Base-by-base conservation (phyloP, 2,888 invertebrate species). In the Parasteatoda lunata region DNA sequence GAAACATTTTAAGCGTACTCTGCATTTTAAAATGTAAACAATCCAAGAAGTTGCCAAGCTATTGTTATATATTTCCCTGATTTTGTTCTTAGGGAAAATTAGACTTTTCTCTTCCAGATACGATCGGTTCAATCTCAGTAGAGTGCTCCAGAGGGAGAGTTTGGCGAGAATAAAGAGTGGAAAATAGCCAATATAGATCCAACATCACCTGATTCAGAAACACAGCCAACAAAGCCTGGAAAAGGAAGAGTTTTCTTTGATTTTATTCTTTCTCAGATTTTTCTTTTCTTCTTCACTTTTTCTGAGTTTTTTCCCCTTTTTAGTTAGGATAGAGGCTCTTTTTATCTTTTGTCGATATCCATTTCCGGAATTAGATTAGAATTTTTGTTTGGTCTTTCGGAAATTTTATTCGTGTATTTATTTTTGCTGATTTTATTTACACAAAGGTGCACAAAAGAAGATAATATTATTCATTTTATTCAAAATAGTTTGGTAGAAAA, bases 161-260 rank as follows among this genome's bases (percentile, higher is more conserved):
- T 69, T 15, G 71, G 52, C 80, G 70, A 79, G 76, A 80, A 85
- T 85, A 80, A 85, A 85, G 79, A 80, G 85, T 80, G 80, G 80
- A 80, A 80, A 85, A 80, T 85, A 70, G 85, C 70, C 85, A 76
- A 80, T 76, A 78, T 72, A 66, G 78, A 72, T 49, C 68, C 71
- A 77, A 83, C 77, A 77, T 81, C 81, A 81, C 83, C 83, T 77
- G 77, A 76, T 77, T 77, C 77, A 83, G 54, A 65, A 64, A 64
- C 65, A 71, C 51, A 9, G 64, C 76, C 65, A 65, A 54, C 30
- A 48, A 71, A 47, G 30, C 65, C n/a, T 8, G 69, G 49, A 54
- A 66, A 71, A 71, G 69, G 48, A 70, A 69, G 54, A 66, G 76
- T 76, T 76, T 75, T 51, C 48, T 72, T 72, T 51, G 65, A n/a